Evolutionary conservation across 2,113 vertebrate genomes (phyloP).

Genomic region (Hippocampus abdominalis): DNA sequence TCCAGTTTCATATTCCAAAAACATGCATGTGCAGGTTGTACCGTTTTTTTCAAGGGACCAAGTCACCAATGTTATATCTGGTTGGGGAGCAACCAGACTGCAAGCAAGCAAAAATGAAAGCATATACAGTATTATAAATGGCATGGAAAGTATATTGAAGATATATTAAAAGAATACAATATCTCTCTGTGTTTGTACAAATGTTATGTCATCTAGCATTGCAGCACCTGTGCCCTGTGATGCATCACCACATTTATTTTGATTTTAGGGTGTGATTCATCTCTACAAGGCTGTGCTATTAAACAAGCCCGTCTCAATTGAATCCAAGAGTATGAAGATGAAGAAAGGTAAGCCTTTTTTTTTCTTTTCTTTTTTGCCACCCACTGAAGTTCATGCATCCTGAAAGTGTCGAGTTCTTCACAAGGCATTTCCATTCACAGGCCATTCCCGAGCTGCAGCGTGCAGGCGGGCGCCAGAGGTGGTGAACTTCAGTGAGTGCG

Average conservation of each 20-base stretch:
- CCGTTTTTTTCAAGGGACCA: too few relatives aligned
- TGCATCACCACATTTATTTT: background rate
- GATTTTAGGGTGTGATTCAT: background rate
- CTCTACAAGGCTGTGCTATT: background rate
- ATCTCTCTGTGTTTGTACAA: background rate
- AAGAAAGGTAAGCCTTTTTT: conserved; percentile 19
- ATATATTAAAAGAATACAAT: background rate
- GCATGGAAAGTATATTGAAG: background rate
- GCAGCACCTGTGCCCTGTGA: background rate
- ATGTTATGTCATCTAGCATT: background rate
- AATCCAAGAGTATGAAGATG: conserved; percentile 10
- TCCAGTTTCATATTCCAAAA: too few relatives aligned
- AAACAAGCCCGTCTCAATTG: background rate
- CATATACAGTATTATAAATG: too few relatives aligned
- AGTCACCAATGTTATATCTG: too few relatives aligned
- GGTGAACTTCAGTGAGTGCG: conserved; percentile 2
- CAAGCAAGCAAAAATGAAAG: too few relatives aligned
- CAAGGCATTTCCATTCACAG: conserved; percentile 5
- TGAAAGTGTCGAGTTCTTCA: background rate
- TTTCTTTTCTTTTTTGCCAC: conserved; percentile 6
- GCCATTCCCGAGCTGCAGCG: background rate
- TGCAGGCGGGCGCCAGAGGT: background rate
- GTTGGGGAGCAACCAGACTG: too few relatives aligned
- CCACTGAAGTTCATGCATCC: conserved; percentile 1
- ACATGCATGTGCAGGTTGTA: too few relatives aligned